Conservation (phyloP, 2,113 vertebrate genomes). For the Lutjanus erythropterus region DNA sequence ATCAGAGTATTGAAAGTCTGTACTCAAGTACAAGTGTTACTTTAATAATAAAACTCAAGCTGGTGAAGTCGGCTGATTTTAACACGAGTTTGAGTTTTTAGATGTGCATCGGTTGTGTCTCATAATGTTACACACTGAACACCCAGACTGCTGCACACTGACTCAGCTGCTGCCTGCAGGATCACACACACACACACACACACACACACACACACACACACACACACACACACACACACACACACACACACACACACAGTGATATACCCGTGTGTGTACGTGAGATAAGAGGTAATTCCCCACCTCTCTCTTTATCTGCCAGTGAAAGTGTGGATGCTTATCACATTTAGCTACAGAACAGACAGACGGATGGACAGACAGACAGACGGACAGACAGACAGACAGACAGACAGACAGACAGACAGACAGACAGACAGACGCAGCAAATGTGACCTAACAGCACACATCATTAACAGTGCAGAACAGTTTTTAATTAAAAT, state of each 20-base stretch:
- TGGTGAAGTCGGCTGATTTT: background rate
- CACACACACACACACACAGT: background rate
- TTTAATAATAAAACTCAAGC: no score
- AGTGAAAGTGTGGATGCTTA: conserved; percentile 14
- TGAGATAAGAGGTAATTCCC: conserved; percentile 36
- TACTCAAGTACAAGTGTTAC: no score
- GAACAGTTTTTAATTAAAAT: background rate
- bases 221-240: conserved; percentile 1
- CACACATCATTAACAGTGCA: background rate
- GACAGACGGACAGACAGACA: background rate
- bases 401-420: conserved; percentile 6
- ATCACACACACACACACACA: conserved; percentile 14
- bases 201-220: conserved; percentile 1
- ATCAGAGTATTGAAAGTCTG: no score
- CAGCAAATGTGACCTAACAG: background rate
- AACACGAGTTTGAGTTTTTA: background rate
- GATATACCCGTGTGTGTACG: background rate
- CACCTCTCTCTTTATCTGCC: conserved; percentile 14
- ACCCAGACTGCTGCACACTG: background rate
- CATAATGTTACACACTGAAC: background rate
- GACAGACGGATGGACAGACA: conserved; percentile 3
- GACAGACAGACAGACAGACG: background rate
- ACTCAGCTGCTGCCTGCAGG: background rate
- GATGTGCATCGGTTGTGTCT: background rate
- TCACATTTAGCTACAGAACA: background rate